Conservation (phyloP, 2,888 invertebrate species). For the Philopedon plagiatum region DNA sequence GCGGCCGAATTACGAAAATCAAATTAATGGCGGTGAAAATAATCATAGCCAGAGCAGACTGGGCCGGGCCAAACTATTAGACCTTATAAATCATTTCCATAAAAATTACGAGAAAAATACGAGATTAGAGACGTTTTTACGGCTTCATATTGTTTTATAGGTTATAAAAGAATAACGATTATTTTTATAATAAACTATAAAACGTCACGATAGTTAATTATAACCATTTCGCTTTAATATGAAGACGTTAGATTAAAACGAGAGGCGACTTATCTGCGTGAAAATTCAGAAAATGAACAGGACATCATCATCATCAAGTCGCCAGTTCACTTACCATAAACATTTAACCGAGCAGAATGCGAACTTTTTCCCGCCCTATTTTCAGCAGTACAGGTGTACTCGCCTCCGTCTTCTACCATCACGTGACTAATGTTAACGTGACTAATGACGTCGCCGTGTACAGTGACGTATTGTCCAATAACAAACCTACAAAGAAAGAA, state of each 20-base stretch:
- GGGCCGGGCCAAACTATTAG: conserved; percentile 1
- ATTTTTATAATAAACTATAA: not conserved
- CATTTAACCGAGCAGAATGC: conserved; percentile 83
- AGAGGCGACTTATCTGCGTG: no score
- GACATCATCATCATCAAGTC: no score
- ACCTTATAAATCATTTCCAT: conserved; percentile 4
- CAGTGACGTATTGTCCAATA: conserved; percentile 83
- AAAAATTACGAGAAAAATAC: conserved; percentile 25
- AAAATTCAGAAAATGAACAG: no score
- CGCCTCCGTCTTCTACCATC: conserved; percentile 85
- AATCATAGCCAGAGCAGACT: conserved; percentile 31
- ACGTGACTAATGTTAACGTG: conserved; percentile 87
- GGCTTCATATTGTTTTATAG: conserved; percentile 27
- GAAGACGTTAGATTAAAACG: no score
- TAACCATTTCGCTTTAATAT: not conserved
- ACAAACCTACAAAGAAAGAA: conserved; percentile 74
- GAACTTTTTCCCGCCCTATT: conserved; percentile 82
- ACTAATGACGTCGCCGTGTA: conserved; percentile 86
- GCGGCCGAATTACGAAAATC: conserved; percentile 38
- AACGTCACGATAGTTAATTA: not conserved
- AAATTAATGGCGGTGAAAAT: conserved; percentile 41
- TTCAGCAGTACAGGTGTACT: conserved; percentile 83
- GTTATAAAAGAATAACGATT: not conserved
- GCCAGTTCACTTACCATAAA: conserved; percentile 84
- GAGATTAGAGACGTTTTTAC: conserved; percentile 14